Base-by-base conservation (phyloP, 2,888 invertebrate genomes). In the Acrobasis suavella region DNA sequence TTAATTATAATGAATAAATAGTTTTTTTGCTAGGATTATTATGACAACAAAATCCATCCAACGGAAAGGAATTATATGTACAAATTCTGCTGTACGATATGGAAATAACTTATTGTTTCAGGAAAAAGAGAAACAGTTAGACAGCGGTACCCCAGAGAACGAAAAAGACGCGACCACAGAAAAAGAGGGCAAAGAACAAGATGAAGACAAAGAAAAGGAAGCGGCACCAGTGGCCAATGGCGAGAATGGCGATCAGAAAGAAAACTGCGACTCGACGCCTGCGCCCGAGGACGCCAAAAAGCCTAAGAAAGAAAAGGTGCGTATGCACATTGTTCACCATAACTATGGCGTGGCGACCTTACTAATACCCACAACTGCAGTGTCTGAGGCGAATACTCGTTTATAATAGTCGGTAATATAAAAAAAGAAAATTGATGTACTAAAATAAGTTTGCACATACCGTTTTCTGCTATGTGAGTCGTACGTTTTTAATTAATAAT, bases 101-200 rank as follows among this genome's bases (percentile, higher is more conserved):
- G 39, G 46, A 17, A 58, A 17, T 37, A 12, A 12, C 22, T 64
- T 70, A 63, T 62, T 66, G 62, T 85, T 83, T 64, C 75, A 95
- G 93, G 95, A 95, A 72, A 94, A 94, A 83, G 92, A 93, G 74
- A 93, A 94, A 76, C 91, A 93, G 68, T 74, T 91, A 12, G 94
- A 94, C 70, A 93, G 88, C 69, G 93, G 93, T 62, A 93, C 92
- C 56, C 92, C 93, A 1, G 94, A 95, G 79, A 95, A 95, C 72
- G 95, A 95, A 78, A 95, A 95, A 81, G 95, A 95, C 78, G 93
- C 94, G 65, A 94, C 94, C 65, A 94, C 94, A 72, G 95, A 95
- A 79, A 95, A 95, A 78, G 93, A 93, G 75, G 88, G 72, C 51
- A 90, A 90, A 70, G 82, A 83, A 56, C 75, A 79, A 59, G 87